Evolutionary conservation across 1,140 invertebrate species (phyloP), one percentile per base, ranked within the genome.

Genomic region (Forficula auricularia): DNA sequence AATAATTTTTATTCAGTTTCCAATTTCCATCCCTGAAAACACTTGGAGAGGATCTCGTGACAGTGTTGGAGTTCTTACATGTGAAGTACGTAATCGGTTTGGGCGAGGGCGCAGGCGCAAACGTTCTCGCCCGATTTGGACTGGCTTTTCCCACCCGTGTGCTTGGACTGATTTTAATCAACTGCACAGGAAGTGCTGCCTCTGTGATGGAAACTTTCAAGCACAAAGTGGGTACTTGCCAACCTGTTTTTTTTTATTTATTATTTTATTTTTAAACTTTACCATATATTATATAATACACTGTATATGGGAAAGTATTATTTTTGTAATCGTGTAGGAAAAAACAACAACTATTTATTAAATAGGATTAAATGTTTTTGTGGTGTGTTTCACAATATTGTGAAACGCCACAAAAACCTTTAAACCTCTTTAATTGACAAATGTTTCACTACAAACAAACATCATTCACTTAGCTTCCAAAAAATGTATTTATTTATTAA

Each of bases 71-170:
- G 57, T 77, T 85, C 52, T 63, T 90, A 8, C 81, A 76, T 49
- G 70, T 81, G 3, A 74, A 75, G 45, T 78, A 78, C 57, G 82
- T 83, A 1, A 78, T 91, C 36, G 80, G 82, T 4, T 62, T 91
- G 13, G 87, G 87, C 10, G 87, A 89, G 61, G 87, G 87, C 4
- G 86, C 85, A 3, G 87, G 87, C 1, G 84, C 86, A 16, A 91
- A 90, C 62, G 81, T 88, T 38, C 62, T 89, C 12, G 79, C 82
- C 8, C 71, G 86, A 34, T 90, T 88, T 60, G 86, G 82, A 1
- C 62, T 87, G 46, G 76, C 77, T 12, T 75, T 83, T 61, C 81
- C 82, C 0, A 66, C 75, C 3, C 65, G 84, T 20, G 72, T 75
- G 13, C 61, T 87, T 16, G 87, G 82, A 4, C 67, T 87, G 3